Evolutionary conservation across 2,113 vertebrate genomes (phyloP).

Genomic region (Typhlomys cinereus): DNA sequence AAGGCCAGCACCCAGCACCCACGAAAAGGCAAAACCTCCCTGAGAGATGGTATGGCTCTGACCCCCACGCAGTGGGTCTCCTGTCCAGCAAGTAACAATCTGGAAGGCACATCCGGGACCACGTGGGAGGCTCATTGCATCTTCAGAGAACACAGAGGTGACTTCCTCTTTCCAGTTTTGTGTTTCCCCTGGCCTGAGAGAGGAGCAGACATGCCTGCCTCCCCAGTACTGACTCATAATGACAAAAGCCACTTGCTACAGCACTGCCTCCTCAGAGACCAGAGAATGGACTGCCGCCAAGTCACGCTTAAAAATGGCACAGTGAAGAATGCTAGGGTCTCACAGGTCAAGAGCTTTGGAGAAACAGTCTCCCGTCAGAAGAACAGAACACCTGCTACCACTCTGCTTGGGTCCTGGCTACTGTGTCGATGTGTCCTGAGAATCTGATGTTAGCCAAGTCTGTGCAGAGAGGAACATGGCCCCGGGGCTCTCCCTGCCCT

Average conservation of each 20-base stretch:
- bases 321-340: neutral
- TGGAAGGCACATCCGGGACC: neutral
- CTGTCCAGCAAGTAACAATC: neutral
- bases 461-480: neutral
- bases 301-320: neutral
- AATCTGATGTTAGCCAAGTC: neutral
- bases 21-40: neutral
- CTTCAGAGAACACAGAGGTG: neutral
- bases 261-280: neutral
- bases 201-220: neutral
- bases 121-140: accelerated
- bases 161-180: no score
- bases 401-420: neutral
- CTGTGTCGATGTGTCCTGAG: neutral
- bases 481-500: neutral
- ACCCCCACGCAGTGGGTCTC: accelerated
- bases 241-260: neutral
- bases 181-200: neutral
- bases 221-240: neutral
- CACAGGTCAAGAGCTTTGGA: neutral
- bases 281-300: neutral
- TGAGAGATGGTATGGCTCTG: neutral
- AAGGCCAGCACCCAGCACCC: neutral
- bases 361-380: neutral
- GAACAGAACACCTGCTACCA: neutral